Conservation (phyloP, 2,888 invertebrate species). For the Dryocosmus kuriphilus region DNA sequence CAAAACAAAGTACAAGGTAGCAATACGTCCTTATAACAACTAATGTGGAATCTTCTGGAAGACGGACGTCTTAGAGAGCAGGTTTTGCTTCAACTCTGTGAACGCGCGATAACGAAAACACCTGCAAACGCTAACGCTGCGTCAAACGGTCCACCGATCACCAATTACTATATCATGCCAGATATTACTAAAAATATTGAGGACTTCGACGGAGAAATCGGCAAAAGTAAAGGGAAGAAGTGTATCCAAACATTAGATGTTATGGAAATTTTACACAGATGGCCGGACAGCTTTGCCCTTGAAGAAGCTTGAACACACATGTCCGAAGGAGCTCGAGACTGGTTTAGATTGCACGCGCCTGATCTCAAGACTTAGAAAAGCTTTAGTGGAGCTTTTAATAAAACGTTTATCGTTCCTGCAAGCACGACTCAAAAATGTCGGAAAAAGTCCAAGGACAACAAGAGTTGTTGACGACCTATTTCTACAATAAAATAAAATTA, state of each 20-base stretch:
- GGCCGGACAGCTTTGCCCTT: conserved; percentile 46
- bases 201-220: conserved; percentile 40
- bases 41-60: too few relatives aligned
- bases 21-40: too few relatives aligned
- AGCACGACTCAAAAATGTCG: not conserved
- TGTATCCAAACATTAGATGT: conserved; percentile 46
- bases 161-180: conserved; percentile 47
- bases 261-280: conserved; percentile 39
- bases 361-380: not conserved
- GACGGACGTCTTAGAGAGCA: too few relatives aligned
- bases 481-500: not conserved
- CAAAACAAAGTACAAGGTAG: too few relatives aligned
- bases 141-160: not conserved
- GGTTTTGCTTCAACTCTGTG: too few relatives aligned
- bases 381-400: not conserved
- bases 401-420: not conserved
- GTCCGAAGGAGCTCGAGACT: conserved; percentile 41
- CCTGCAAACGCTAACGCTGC: too few relatives aligned
- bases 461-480: not conserved
- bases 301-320: conserved; percentile 45
- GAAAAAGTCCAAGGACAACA: not conserved
- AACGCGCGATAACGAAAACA: too few relatives aligned
- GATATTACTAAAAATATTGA: conserved; percentile 45
- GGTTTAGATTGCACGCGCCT: not conserved
- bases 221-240: conserved; percentile 38